These are phyloP conservation scores for Aricia agestis DNA, from an alignment of 1,140 invertebrate species.

Conservation along the genomic window DNA sequence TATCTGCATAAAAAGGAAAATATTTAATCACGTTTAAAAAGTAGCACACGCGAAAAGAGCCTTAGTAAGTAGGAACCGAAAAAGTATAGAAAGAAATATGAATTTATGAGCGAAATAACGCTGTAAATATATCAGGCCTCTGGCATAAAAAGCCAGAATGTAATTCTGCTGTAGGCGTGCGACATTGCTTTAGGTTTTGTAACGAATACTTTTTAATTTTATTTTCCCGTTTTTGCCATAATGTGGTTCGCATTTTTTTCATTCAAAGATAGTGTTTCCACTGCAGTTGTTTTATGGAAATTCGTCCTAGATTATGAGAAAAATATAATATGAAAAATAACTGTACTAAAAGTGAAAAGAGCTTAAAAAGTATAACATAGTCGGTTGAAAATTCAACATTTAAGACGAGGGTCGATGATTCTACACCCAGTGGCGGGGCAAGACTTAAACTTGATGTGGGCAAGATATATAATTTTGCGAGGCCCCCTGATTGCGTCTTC, in stretches of 20 bases:
- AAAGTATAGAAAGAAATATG: slow-evolving; percentile 15
- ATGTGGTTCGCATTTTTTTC: slow-evolving; percentile 9
- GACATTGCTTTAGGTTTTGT: slow-evolving; percentile 15
- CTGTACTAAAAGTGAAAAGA: too few species aligned
- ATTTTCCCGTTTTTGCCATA: slow-evolving; percentile 4
- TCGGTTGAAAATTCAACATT: too few species aligned
- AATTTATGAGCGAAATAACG: slow-evolving; percentile 16
- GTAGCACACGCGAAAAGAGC: background rate
- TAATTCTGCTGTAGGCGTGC: slow-evolving; percentile 10
- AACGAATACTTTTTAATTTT: slow-evolving; percentile 14
- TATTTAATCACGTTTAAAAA: slow-evolving; percentile 1
- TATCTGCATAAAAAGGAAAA: slow-evolving; percentile 5
- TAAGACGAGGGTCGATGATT: too few species aligned
- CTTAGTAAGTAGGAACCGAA: slow-evolving; percentile 13
- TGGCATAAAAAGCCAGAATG: slow-evolving; percentile 11
- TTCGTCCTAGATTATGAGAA: background rate
- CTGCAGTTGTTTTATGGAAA: background rate
- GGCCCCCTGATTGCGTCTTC: too few species aligned
- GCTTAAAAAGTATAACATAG: too few species aligned
- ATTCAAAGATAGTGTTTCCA: slow-evolving; percentile 5
- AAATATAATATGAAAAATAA: background rate
- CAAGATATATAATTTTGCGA: too few species aligned
- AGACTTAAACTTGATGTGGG: too few species aligned
- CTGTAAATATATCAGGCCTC: slow-evolving; percentile 14
- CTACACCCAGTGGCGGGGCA: too few species aligned